Conservation (phyloP, 64 coral and sea anemone species). For the Hydrozoanthus tunicans region DNA sequence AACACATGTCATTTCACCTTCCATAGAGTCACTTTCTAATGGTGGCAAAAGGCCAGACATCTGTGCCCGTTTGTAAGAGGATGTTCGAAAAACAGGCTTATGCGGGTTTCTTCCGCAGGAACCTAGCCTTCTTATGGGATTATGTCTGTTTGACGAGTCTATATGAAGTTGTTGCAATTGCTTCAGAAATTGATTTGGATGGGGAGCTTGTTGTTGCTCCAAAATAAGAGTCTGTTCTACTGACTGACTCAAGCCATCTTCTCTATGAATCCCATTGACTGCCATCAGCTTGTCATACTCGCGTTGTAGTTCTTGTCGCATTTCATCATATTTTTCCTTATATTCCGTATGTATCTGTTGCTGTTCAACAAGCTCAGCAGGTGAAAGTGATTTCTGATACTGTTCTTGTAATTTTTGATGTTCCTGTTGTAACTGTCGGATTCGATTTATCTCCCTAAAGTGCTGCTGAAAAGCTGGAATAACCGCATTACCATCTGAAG, state of each 20-base stretch:
- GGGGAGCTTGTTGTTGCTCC: constrained; percentile 61
- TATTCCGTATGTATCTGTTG: constrained; percentile 85
- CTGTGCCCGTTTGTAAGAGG: constrained; percentile 90
- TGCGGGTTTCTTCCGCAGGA: constrained; percentile 82
- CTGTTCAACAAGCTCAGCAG: constrained; percentile 82
- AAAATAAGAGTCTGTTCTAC: constrained; percentile 55
- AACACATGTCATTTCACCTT: constrained; percentile 3
- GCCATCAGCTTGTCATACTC: constrained; percentile 96
- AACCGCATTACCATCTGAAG: constrained; percentile 91
- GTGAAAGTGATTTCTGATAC: constrained; percentile 93
- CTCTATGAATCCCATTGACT: constrained; percentile 69
- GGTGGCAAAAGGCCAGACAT: constrained; percentile 85
- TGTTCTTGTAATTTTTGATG: constrained; percentile 95
- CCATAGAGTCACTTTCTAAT: constrained; percentile 65
- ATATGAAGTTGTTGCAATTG: constrained; percentile 95
- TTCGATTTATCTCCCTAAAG: constrained; percentile 72
- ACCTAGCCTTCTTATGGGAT: constrained; percentile 64
- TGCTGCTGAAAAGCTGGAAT: constrained; percentile 85
- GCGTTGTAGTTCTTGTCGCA: constrained; percentile 88
- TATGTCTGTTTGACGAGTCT: constrained; percentile 67
- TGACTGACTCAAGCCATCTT: constrained; percentile 24
- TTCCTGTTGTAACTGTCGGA: constrained; percentile 87
- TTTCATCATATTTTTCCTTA: constrained; percentile 89
- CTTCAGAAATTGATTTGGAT: constrained; percentile 64
- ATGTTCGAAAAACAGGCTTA: constrained; percentile 92